Percentiles rank a stretch among this genome's conserved stretches.
Conservation (phyloP, 2,888 invertebrate species). For the Drosophila histrio region DNA sequence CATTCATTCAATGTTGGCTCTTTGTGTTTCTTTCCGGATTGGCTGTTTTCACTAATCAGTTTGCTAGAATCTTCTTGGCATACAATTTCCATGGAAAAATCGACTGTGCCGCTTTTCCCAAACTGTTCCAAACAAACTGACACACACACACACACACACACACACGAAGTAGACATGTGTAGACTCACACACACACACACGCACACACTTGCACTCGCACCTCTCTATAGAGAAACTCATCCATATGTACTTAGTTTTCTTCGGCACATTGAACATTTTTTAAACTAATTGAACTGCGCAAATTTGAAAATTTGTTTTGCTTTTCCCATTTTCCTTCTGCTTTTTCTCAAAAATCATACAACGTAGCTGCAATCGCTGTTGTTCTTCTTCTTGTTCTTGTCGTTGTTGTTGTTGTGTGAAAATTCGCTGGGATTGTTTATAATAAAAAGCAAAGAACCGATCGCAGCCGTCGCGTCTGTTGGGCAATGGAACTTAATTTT, state of each 20-base stretch:
- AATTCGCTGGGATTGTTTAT: slow-evolving; percentile 67
- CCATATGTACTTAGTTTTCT: slow-evolving; percentile 30
- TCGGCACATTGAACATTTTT: slow-evolving; percentile 33
- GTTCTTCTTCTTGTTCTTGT: not conserved
- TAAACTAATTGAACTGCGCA: slow-evolving; percentile 73
- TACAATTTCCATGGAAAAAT: slow-evolving; percentile 39
- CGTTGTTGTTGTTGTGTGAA: slow-evolving; percentile 41
- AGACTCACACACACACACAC: slow-evolving; percentile 7
- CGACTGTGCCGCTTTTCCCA: slow-evolving; percentile 30
- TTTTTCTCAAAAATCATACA: slow-evolving; percentile 37
- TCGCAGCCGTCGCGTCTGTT: slow-evolving; percentile 54
- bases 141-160: slow-evolving; percentile 8
- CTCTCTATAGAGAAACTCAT: slow-evolving; percentile 16
- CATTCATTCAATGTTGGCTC: slow-evolving; percentile 1
- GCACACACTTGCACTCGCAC: not conserved
- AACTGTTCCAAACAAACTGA: slow-evolving; percentile 28
- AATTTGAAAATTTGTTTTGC: slow-evolving; percentile 57
- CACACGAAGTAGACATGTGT: not conserved
- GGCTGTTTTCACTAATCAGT: slow-evolving; percentile 42
- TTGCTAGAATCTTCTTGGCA: slow-evolving; percentile 44
- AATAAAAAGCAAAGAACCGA: slow-evolving; percentile 62
- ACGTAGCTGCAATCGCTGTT: slow-evolving; percentile 20
- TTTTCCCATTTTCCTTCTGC: slow-evolving; percentile 36
- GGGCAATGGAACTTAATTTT: slow-evolving; percentile 68
- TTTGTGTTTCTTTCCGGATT: slow-evolving; percentile 23